phyloP scores from a whole-genome alignment of 2,888 invertebrate species.

The Pseudoips prasinana region DNA sequence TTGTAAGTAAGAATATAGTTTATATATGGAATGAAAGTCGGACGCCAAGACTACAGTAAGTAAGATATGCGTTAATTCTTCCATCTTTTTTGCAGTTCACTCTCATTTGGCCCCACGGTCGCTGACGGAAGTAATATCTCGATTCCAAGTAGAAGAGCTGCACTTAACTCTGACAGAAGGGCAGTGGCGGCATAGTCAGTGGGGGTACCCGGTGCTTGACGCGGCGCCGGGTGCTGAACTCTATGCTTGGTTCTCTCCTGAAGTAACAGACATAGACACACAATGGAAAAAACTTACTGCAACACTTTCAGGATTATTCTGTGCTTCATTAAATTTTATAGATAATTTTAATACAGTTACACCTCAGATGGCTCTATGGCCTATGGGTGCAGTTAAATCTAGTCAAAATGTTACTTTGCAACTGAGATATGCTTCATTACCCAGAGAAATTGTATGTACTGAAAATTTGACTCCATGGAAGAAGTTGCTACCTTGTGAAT shows the following conservation, averaged over 20 bases:
- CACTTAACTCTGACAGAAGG: conserved; percentile 97
- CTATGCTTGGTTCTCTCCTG: conserved; percentile 93
- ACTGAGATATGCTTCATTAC: conserved; percentile 93
- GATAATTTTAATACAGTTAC: conserved; percentile 91
- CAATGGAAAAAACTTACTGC: conserved; percentile 95
- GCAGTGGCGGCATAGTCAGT: conserved; percentile 94
- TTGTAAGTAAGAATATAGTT: conserved; percentile 74
- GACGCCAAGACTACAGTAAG: no score
- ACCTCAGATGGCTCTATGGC: conserved; percentile 92
- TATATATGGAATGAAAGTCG: neutral
- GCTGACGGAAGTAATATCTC: conserved; percentile 92
- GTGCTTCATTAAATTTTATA: conserved; percentile 97
- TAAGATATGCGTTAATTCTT: no score
- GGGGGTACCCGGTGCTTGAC: conserved; percentile 96
- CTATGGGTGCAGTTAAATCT: conserved; percentile 83
- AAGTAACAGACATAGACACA: conserved; percentile 86
- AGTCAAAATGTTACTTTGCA: conserved; percentile 77
- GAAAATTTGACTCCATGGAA: conserved; percentile 99
- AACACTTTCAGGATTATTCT: conserved; percentile 96
- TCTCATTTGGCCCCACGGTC: conserved; percentile 94
- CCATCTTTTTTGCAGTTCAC: conserved; percentile 80
- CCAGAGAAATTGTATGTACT: conserved; percentile 98
- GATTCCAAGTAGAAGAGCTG: conserved; percentile 93
- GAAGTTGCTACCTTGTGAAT: conserved; percentile 97
- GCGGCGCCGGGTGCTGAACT: conserved; percentile 97